These are phyloP conservation scores for Pygmarrhopalites habei DNA, from an alignment of 1,140 invertebrate genomes.

Conservation along the genomic window DNA sequence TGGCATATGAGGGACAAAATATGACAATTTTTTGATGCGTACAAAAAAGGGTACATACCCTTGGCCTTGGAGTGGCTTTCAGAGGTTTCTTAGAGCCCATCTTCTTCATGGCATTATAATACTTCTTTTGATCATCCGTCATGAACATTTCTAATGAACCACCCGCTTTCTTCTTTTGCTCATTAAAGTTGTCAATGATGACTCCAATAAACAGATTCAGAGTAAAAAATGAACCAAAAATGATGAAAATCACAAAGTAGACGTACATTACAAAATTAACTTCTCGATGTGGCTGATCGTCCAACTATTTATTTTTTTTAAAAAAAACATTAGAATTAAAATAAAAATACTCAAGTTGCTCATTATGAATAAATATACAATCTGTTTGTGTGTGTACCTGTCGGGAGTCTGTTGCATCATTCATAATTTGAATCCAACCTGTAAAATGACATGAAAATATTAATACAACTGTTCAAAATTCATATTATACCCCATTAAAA, in stretches of 20 bases:
- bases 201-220: constrained; percentile 97
- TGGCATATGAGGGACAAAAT: too few species aligned
- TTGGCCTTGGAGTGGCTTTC: constrained; percentile 94
- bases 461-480: constrained; percentile 52
- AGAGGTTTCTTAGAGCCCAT: constrained; percentile 97
- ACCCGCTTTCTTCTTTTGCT: constrained; percentile 98
- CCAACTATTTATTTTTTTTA: constrained; percentile 61
- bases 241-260: constrained; percentile 97
- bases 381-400: constrained; percentile 54
- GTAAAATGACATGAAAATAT: too few species aligned
- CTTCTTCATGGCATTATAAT: constrained; percentile 99
- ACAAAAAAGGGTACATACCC: constrained; percentile 62
- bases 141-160: constrained; percentile 99
- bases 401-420: constrained; percentile 91
- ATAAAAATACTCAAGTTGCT: too few species aligned
- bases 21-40: too few species aligned
- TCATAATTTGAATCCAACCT: constrained; percentile 95
- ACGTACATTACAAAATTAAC: constrained; percentile 94
- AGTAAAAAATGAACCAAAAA: constrained; percentile 95
- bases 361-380: not conserved
- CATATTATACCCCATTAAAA: too few species aligned
- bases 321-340: too few species aligned
- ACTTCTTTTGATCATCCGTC: constrained; percentile 99
- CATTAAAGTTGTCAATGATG: constrained; percentile 98
- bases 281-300: constrained; percentile 86